Percentiles rank a stretch among this genome's conserved stretches.
Evolutionary conservation across 1,140 invertebrate genomes (phyloP).

Genomic region (Phortica variegata): DNA sequence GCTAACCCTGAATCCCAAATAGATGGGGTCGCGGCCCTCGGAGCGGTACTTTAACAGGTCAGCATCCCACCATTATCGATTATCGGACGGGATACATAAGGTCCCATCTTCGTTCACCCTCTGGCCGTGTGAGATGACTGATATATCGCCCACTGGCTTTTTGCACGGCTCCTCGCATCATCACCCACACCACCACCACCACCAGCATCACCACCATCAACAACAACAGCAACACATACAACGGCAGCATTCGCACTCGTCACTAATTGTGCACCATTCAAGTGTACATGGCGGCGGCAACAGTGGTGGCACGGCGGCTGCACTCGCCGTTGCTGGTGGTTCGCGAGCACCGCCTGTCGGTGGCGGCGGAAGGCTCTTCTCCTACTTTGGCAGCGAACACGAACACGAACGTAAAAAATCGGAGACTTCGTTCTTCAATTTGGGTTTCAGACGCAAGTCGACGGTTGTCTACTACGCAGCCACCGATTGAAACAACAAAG

Average conservation of each 20-base stretch:
- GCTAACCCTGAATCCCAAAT: slow-evolving; percentile 3
- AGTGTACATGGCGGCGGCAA: slow-evolving; percentile 18
- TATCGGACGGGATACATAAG: slow-evolving; percentile 88
- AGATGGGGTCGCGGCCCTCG: slow-evolving; percentile 58
- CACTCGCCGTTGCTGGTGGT: not conserved
- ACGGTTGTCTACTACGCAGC: slow-evolving; percentile 52
- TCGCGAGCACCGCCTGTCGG: slow-evolving; percentile 24
- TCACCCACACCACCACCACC: slow-evolving; percentile 39
- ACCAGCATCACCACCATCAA: slow-evolving; percentile 35
- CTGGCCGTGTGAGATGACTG: slow-evolving; percentile 60
- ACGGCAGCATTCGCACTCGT: slow-evolving; percentile 47
- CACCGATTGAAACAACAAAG: slow-evolving; percentile 13
- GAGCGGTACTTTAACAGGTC: slow-evolving; percentile 57
- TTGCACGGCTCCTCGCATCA: slow-evolving; percentile 39
- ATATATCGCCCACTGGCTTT: slow-evolving; percentile 54
- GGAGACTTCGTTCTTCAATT: slow-evolving; percentile 52
- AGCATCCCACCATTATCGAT: slow-evolving; percentile 61
- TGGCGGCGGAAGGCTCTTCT: slow-evolving; percentile 42
- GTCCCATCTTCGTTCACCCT: slow-evolving; percentile 84
- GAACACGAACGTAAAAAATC: slow-evolving; percentile 52
- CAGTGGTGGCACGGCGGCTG: slow-evolving; percentile 9
- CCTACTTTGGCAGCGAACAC: slow-evolving; percentile 51
- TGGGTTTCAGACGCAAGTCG: slow-evolving; percentile 52
- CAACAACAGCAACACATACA: slow-evolving; percentile 36
- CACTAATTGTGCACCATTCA: slow-evolving; percentile 37